Base-by-base conservation (phyloP, 2,113 vertebrate species). In the Labeo catla region DNA sequence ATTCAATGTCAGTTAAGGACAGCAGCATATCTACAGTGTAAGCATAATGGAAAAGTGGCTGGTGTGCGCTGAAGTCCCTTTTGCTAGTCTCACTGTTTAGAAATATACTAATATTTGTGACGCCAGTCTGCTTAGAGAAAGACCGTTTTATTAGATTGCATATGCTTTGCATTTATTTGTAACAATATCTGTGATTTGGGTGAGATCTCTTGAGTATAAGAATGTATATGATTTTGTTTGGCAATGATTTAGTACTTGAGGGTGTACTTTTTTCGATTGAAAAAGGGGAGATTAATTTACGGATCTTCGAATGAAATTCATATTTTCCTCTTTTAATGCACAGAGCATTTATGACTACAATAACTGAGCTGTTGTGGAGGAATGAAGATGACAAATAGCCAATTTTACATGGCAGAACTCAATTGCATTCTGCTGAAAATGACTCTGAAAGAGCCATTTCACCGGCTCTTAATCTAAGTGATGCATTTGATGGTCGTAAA, bases 1-100 rank as follows among this genome's bases (percentile, higher is more conserved):
- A 45, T 86, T 92, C 91, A 91, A 91, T 91, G 93, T 93, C 90
- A 50, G 21, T 50, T 88, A 91, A 92, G 93, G 93, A 88, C 88
- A 21, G 57, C 1, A 78, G 39, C 78, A 77, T 86, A 90, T 90
- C 83, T 45, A 68, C 43, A 52, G 77, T 72, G 83, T 88, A 86
- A 88, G 87, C 68, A 70, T 87, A 77, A 91, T 86, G 66, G 84
- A 70, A 82, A 86, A 88, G 78, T 72, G 63, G 23, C 57, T 74
- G 28, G 9, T 78, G 45, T 84, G 65, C 80, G 63, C 80, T 66
- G 72, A 54, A 65, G 50, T 16, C 36, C 28, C 36, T 70, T 8
- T 81, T 15, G 11, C 34, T 23, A n/a, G n/a, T 36, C 34, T 77
- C 28, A 43, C 39, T 21, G 86, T 90, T 73, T 63, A 80, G 39